Evolutionary conservation across 2,797 vertebrate genomes (phyloP).

Genomic region (Phaenicophaeus curvirostris): DNA sequence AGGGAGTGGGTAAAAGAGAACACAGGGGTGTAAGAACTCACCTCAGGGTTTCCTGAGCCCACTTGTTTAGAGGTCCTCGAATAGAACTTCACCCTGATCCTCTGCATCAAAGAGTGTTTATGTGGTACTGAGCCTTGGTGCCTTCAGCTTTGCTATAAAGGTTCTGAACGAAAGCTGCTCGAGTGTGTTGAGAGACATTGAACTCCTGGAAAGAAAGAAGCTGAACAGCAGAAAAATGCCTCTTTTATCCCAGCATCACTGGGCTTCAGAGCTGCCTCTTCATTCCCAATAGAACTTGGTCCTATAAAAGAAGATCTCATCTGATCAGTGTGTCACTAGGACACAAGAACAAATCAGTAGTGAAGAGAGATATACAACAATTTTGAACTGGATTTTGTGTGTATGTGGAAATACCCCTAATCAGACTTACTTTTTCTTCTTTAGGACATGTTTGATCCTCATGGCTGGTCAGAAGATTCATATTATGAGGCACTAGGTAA

Average conservation of each 20-base stretch:
- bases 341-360: neutral
- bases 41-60: neutral
- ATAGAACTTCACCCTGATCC: neutral
- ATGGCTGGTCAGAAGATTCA: constrained; percentile 97
- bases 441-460: constrained; percentile 97
- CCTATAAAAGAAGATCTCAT: neutral
- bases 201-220: neutral
- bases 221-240: neutral
- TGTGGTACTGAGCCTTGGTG: neutral
- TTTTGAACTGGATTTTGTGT: neutral
- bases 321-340: neutral
- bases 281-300: neutral
- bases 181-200: neutral
- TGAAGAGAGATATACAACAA: neutral
- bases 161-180: neutral
- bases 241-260: neutral
- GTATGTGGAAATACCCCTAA: neutral
- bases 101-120: neutral
- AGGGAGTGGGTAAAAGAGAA: neutral
- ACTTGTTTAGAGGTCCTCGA: neutral
- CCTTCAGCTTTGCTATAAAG: neutral
- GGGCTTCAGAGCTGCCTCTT: neutral
- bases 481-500: constrained; percentile 94
- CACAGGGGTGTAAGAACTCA: neutral
- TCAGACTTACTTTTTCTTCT: neutral